Conservation (phyloP, 2,888 invertebrate species). For the Penaeus monodon region DNA sequence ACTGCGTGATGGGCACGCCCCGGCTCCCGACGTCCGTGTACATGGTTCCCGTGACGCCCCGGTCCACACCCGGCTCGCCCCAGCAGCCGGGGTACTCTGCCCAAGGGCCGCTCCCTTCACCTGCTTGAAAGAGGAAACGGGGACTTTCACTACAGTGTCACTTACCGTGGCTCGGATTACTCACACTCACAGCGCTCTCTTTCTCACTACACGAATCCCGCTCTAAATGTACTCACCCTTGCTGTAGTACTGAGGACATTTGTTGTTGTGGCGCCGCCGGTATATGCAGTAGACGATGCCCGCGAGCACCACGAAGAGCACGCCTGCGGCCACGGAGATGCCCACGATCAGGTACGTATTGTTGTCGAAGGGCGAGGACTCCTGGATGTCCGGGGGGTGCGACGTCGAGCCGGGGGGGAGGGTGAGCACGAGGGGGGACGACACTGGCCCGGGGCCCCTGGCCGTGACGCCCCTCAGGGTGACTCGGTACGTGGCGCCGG, state of each 20-base stretch:
- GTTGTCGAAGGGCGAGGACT: constrained; percentile 55
- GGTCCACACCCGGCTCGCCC: constrained; percentile 57
- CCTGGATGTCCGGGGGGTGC: constrained; percentile 38
- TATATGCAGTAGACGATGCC: constrained; percentile 60
- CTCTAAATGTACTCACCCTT: constrained; percentile 34
- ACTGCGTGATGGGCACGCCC: constrained; percentile 52
- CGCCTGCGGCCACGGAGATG: constrained; percentile 60
- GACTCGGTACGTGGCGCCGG: constrained; percentile 51
- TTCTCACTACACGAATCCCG: no score
- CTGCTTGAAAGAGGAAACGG: constrained; percentile 22
- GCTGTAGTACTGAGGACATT: constrained; percentile 60
- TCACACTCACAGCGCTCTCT: no score
- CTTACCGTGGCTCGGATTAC: no score
- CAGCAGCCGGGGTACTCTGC: constrained; percentile 62
- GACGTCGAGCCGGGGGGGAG: constrained; percentile 29
- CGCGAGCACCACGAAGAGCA: constrained; percentile 67
- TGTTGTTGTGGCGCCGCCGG: constrained; percentile 48
- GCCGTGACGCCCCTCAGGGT: constrained; percentile 59
- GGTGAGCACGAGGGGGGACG: constrained; percentile 50
- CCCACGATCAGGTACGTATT: constrained; percentile 64
- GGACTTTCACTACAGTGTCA: no score
- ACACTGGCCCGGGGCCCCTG: constrained; percentile 56
- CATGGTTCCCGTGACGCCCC: constrained; percentile 55
- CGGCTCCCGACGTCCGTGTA: constrained; percentile 48
- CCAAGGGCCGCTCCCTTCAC: constrained; percentile 60